phyloP scores from a whole-genome alignment of 2,113 vertebrate species.

The Riparia riparia region DNA sequence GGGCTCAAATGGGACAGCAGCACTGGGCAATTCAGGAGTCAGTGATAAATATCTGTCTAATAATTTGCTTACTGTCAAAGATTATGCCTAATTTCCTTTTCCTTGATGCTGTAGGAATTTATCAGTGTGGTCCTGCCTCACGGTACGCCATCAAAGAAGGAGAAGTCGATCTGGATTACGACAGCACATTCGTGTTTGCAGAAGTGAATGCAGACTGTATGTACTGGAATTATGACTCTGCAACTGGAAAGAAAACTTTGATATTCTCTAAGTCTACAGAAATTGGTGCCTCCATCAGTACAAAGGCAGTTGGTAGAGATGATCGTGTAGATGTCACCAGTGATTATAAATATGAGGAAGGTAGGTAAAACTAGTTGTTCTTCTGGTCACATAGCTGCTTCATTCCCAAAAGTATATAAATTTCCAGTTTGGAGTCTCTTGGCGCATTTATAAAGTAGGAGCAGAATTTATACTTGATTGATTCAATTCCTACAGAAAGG shows the following conservation, averaged over 20 bases:
- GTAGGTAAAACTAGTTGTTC: slow-evolving; percentile 47
- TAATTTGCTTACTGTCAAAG: background rate
- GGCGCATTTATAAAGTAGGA: background rate
- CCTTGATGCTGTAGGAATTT: slow-evolving; percentile 71
- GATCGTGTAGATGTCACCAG: slow-evolving; percentile 74
- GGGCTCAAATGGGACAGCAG: background rate
- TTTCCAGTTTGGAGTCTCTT: background rate
- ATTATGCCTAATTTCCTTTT: background rate
- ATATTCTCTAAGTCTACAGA: slow-evolving; percentile 19
- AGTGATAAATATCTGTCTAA: background rate
- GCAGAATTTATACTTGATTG: background rate
- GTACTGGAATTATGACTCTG: slow-evolving; percentile 58
- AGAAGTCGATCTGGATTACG: slow-evolving; percentile 69
- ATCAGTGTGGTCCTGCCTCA: slow-evolving; percentile 81
- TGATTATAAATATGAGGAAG: slow-evolving; percentile 80
- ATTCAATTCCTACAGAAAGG: background rate
- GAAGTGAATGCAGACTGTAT: slow-evolving; percentile 81
- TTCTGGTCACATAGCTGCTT: background rate
- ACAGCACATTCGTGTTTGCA: slow-evolving; percentile 75
- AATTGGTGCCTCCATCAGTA: slow-evolving; percentile 78
- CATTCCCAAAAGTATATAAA: background rate
- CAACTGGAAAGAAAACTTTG: background rate
- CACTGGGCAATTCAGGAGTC: background rate
- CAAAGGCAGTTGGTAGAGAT: slow-evolving; percentile 80
- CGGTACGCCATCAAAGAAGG: slow-evolving; percentile 73